Percentiles rank a stretch among this genome's conserved stretches.
Conservation (phyloP, 2,113 vertebrate genomes). For the Lathamus discolor region DNA sequence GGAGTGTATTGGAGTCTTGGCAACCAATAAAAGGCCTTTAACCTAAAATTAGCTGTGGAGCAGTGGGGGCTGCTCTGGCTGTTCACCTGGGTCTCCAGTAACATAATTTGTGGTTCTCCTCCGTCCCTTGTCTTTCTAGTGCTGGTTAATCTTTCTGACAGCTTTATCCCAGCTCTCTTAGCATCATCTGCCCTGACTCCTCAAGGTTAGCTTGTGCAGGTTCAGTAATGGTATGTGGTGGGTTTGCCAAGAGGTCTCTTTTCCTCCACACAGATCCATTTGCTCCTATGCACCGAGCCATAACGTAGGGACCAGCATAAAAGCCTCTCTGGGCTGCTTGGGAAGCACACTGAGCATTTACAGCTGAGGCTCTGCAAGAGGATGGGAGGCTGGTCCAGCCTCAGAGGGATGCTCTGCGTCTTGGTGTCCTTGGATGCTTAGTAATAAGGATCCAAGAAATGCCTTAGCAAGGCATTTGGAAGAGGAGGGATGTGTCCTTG, state of each 20-base stretch:
- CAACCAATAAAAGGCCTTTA: background rate
- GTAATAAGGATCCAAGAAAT: background rate
- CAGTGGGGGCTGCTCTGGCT: background rate
- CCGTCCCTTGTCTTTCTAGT: background rate
- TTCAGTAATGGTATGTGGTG: background rate
- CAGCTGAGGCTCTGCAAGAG: background rate
- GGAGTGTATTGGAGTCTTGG: background rate
- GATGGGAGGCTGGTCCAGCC: background rate
- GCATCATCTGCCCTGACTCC: background rate
- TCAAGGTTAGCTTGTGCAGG: background rate
- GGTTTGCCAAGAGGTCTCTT: background rate
- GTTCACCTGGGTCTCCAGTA: background rate
- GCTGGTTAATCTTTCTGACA: background rate
- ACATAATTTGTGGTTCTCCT: background rate
- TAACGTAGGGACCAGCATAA: background rate
- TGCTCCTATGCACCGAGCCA: fast-evolving
- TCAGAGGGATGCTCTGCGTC: background rate
- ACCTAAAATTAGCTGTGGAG: background rate
- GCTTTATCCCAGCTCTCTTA: background rate
- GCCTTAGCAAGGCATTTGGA: background rate
- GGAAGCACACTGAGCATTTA: background rate
- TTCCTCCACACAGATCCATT: background rate
- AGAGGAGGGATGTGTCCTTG: background rate
- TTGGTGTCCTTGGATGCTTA: background rate
- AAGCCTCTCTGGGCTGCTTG: background rate